Conservation (phyloP, 2,797 vertebrate genomes). For the Sebastes minor region DNA sequence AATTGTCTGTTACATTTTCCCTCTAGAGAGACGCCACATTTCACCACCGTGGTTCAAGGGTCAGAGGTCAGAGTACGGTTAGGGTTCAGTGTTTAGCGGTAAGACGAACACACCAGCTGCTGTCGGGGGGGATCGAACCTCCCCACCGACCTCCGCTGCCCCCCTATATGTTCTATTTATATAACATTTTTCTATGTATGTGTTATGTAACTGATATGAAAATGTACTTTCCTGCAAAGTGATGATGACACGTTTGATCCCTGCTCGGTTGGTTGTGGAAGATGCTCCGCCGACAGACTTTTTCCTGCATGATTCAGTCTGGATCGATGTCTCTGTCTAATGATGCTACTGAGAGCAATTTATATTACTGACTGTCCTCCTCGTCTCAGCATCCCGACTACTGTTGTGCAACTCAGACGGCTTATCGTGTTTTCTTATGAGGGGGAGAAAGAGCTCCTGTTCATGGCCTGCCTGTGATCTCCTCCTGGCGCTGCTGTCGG, state of each 20-base stretch:
- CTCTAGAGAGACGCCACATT: background rate
- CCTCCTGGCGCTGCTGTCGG: background rate
- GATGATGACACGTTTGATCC: background rate
- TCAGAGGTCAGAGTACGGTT: background rate
- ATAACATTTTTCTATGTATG: background rate
- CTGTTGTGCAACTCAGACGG: conserved; percentile 26
- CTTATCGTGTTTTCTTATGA: background rate
- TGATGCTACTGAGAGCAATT: conserved; percentile 35
- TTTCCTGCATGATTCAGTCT: conserved; percentile 42
- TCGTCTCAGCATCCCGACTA: conserved; percentile 10
- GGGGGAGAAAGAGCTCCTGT: background rate
- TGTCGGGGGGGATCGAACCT: background rate
- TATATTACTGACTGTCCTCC: conserved; percentile 11
- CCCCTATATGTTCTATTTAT: background rate
- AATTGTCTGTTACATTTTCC: background rate
- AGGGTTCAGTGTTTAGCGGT: background rate
- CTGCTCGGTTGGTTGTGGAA: background rate
- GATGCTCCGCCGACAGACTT: background rate
- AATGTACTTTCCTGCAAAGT: conserved; percentile 16
- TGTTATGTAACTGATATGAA: conserved; percentile 10
- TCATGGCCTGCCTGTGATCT: background rate
- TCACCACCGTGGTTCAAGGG: background rate
- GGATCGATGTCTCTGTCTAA: conserved; percentile 4
- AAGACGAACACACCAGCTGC: background rate
- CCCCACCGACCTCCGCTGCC: background rate